A percentile compares a stretch with the other conserved stretches of the same genome.
Evolutionary conservation across 2,888 invertebrate species (phyloP).

Genomic region (Aethes cnicana): DNA sequence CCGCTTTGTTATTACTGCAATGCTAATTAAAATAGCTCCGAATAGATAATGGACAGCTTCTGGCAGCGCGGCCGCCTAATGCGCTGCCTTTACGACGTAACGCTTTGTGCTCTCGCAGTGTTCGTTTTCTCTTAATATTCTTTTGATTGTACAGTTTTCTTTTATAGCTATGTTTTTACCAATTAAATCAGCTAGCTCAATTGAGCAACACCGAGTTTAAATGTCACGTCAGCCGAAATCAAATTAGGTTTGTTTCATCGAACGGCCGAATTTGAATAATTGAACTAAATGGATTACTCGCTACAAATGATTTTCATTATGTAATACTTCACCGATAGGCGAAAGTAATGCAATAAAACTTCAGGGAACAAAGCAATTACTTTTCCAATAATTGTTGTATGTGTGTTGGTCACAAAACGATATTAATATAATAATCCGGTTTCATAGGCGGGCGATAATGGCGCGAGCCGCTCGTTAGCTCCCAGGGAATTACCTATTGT

Average conservation of each 20-base stretch:
- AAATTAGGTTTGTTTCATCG: background rate
- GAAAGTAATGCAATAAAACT: slow-evolving; percentile 23
- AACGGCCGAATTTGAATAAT: slow-evolving; percentile 6
- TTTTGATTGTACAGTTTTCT: no score
- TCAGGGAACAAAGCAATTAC: slow-evolving; percentile 41
- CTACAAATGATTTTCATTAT: slow-evolving; percentile 11
- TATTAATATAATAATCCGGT: slow-evolving; percentile 73
- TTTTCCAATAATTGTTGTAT: slow-evolving; percentile 56
- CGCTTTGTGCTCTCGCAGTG: slow-evolving; percentile 68
- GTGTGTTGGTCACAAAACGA: slow-evolving; percentile 54
- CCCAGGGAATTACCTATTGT: slow-evolving; percentile 74
- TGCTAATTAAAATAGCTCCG: slow-evolving; percentile 80
- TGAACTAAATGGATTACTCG: slow-evolving; percentile 10
- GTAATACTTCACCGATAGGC: slow-evolving; percentile 7
- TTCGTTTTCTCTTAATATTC: slow-evolving; percentile 25
- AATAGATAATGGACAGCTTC: slow-evolving; percentile 78
- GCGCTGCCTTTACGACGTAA: slow-evolving; percentile 78
- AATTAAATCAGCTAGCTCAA: no score
- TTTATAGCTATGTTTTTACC: no score
- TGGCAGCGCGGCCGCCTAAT: slow-evolving; percentile 74
- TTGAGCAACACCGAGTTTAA: no score
- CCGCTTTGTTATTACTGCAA: slow-evolving; percentile 73
- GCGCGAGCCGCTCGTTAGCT: slow-evolving; percentile 70
- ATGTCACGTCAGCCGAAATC: background rate
- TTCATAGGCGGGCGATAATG: slow-evolving; percentile 71